These are phyloP conservation scores for Craterocephalus amniculus DNA, from an alignment of 2,797 vertebrate species.

Conservation along the genomic window DNA sequence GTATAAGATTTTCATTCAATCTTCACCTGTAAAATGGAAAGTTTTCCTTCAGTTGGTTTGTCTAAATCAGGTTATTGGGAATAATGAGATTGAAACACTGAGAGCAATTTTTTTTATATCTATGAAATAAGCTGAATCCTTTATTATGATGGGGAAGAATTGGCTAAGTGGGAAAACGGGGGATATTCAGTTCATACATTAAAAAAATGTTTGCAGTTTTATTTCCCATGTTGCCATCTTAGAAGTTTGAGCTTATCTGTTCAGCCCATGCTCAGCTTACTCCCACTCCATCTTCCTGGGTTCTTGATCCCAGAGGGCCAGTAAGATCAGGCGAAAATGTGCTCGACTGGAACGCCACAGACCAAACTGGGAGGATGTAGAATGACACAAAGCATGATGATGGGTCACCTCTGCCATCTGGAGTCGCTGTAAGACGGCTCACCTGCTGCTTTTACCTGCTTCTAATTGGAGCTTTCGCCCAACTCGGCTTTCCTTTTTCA, in stretches of 20 bases:
- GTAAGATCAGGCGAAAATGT: conserved; percentile 24
- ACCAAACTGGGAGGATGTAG: conserved; percentile 35
- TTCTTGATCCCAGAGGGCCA: conserved; percentile 29
- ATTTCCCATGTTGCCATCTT: conserved; percentile 26
- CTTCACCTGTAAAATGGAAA: conserved; percentile 42
- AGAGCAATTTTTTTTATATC: too few species aligned
- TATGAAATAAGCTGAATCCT: not conserved
- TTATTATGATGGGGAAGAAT: not conserved
- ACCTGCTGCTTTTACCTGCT: conserved; percentile 54
- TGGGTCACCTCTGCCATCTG: conserved; percentile 54
- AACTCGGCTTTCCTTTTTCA: conserved; percentile 32
- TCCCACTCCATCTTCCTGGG: conserved; percentile 50
- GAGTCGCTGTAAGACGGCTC: conserved; percentile 28
- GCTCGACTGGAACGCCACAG: conserved; percentile 15
- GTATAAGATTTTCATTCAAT: not conserved
- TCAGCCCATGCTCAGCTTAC: conserved; percentile 17
- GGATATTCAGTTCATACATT: conserved; percentile 24
- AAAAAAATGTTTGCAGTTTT: conserved; percentile 15
- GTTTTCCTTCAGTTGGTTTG: conserved; percentile 14
- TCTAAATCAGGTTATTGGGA: conserved; percentile 39
- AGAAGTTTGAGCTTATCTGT: conserved; percentile 32
- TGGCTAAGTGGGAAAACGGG: conserved; percentile 16
- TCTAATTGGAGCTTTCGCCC: conserved; percentile 59
- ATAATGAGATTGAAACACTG: conserved; percentile 32
- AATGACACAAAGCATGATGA: conserved; percentile 19